A percentile compares a stretch with the other conserved stretches of the same genome.
Evolutionary conservation across 2,113 vertebrate species (phyloP).

Genomic region (Scomber japonicus): DNA sequence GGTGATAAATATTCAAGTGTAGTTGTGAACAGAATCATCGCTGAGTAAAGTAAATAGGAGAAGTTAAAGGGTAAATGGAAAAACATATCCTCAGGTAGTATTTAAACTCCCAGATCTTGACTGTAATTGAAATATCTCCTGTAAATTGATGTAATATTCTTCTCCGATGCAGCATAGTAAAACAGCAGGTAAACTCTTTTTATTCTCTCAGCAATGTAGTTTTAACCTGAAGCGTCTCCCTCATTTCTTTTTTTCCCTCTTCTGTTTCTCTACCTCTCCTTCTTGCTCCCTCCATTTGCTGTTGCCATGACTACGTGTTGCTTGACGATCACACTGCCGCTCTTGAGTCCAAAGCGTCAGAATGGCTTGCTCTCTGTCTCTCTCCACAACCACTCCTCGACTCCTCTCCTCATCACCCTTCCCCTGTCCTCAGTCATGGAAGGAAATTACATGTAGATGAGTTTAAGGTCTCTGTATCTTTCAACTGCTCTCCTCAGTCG

Average conservation of each 20-base stretch:
- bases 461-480: constrained; percentile 44
- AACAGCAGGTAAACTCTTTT: constrained; percentile 28
- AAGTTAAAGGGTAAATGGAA: constrained; percentile 45
- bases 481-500: constrained; percentile 33
- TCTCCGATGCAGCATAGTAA: constrained; percentile 33
- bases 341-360: constrained; percentile 67
- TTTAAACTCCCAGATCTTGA: constrained; percentile 54
- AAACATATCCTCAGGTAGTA: constrained; percentile 47
- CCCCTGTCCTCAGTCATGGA: constrained; percentile 44
- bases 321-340: constrained; percentile 71
- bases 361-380: constrained; percentile 43
- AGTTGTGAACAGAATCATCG: constrained; percentile 46
- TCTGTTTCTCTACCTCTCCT: constrained; percentile 53
- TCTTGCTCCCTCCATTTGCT: constrained; percentile 49
- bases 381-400: constrained; percentile 41
- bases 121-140: constrained; percentile 54
- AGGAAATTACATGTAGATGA: constrained; percentile 74
- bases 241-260: constrained; percentile 30
- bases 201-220: constrained; percentile 29
- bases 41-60: constrained; percentile 61
- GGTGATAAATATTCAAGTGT: constrained; percentile 53
- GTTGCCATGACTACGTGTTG: constrained; percentile 80
- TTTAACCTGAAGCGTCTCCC: constrained; percentile 57
- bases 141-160: constrained; percentile 49
- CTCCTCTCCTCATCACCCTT: constrained; percentile 55